Percentiles rank a stretch among this genome's conserved stretches.
These are phyloP conservation scores for Trichomalopsis sarcophagae DNA, from an alignment of 1,140 invertebrate genomes.

Conservation along the genomic window DNA sequence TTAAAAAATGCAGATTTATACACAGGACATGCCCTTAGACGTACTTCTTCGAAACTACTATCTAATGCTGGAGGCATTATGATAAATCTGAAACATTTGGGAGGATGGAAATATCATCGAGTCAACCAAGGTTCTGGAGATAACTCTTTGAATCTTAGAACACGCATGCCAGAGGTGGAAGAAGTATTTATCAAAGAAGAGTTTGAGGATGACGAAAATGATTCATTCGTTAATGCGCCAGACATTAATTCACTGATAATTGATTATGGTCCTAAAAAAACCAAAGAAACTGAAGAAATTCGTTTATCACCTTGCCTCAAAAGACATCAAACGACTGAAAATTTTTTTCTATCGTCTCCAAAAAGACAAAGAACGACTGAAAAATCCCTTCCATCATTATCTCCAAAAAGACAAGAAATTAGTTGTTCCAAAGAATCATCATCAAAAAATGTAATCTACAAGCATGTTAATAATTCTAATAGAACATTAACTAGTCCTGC, in stretches of 20 bases:
- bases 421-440: too few species aligned
- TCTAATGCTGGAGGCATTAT: constrained; percentile 50
- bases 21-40: constrained; percentile 57
- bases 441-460: too few species aligned
- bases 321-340: neutral
- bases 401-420: too few species aligned
- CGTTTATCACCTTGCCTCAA: too few species aligned
- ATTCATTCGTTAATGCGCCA: neutral
- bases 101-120: neutral
- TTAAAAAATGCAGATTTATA: constrained; percentile 54
- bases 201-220: neutral
- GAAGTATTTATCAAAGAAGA: neutral
- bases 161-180: neutral
- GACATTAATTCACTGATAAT: neutral
- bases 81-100: neutral
- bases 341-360: too few species aligned
- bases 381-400: too few species aligned
- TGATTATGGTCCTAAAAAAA: too few species aligned
- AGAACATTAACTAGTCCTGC: too few species aligned
- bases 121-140: neutral
- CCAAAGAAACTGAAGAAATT: too few species aligned
- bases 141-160: neutral
- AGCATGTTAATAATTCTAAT: too few species aligned
- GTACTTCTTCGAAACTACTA: constrained; percentile 54
- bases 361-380: neutral